Evolutionary conservation across 2,113 vertebrate genomes (phyloP).

Genomic region (Bos taurus): DNA sequence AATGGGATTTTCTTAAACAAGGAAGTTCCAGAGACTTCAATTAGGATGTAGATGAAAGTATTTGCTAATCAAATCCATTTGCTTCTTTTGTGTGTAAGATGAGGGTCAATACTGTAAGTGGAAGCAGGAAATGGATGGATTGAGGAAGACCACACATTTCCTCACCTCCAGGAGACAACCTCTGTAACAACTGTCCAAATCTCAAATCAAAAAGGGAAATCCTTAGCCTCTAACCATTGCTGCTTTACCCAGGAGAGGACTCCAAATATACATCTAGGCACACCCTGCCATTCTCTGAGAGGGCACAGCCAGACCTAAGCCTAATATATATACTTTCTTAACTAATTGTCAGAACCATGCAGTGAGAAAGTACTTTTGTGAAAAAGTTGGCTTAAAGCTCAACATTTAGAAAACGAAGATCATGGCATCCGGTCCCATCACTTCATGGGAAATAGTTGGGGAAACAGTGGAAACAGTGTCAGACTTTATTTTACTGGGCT

Average conservation of each 20-base stretch:
- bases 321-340: neutral
- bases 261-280: fast-evolving
- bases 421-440: too few species aligned
- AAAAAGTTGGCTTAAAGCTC: too few species aligned
- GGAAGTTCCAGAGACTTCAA: slow-evolving; percentile 70
- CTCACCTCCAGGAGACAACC: slow-evolving; percentile 14
- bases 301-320: neutral
- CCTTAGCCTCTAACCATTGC: neutral
- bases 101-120: slow-evolving; percentile 41
- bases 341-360: neutral
- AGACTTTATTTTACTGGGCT: too few species aligned
- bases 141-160: slow-evolving; percentile 32
- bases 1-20: slow-evolving; percentile 65
- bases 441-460: too few species aligned
- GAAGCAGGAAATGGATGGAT: slow-evolving; percentile 46
- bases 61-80: slow-evolving; percentile 72
- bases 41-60: slow-evolving; percentile 69
- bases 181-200: neutral
- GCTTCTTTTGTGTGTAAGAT: slow-evolving; percentile 32
- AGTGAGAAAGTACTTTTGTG: neutral
- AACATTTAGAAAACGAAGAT: too few species aligned
- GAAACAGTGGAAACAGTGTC: too few species aligned
- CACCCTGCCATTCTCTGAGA: neutral
- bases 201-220: neutral
- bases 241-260: neutral